Evolutionary conservation across 2,797 vertebrate genomes (phyloP).

Genomic region (Myripristis jacobus): DNA sequence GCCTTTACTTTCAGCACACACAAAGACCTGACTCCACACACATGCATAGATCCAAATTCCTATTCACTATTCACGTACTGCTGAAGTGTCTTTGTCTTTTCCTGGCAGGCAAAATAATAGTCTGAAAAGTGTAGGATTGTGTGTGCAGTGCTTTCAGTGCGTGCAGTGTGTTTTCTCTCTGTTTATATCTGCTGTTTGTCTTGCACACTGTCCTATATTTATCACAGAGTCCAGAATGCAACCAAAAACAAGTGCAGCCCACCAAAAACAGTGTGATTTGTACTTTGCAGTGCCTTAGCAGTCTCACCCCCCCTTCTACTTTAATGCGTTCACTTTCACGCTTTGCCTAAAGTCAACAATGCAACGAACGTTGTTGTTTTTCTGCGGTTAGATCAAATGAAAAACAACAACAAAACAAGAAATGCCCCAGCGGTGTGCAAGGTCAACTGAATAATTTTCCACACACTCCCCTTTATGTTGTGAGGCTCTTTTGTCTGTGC

Average conservation of each 20-base stretch:
- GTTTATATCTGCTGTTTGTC: slow-evolving; percentile 14
- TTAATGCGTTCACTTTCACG: slow-evolving; percentile 2
- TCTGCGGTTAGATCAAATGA: slow-evolving; percentile 42
- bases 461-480: slow-evolving; percentile 36
- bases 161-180: slow-evolving; percentile 11
- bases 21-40: slow-evolving; percentile 48
- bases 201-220: slow-evolving; percentile 7
- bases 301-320: neutral
- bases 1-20: slow-evolving; percentile 58
- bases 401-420: slow-evolving; percentile 28
- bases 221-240: neutral
- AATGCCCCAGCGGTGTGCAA: slow-evolving; percentile 37
- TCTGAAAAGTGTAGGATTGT: slow-evolving; percentile 27
- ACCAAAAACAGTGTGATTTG: slow-evolving; percentile 13
- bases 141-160: neutral
- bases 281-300: slow-evolving; percentile 15
- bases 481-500: slow-evolving; percentile 57
- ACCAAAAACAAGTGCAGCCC: slow-evolving; percentile 31
- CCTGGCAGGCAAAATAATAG: slow-evolving; percentile 12
- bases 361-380: neutral
- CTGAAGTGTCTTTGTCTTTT: slow-evolving; percentile 59
- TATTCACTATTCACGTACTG: slow-evolving; percentile 26
- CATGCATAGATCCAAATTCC: slow-evolving; percentile 2
- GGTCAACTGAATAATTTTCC: slow-evolving; percentile 62
- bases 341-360: slow-evolving; percentile 20